Evolutionary conservation across 2,797 vertebrate genomes (phyloP), one percentile per base, ranked within the genome.

Genomic region (Emys orbicularis): DNA sequence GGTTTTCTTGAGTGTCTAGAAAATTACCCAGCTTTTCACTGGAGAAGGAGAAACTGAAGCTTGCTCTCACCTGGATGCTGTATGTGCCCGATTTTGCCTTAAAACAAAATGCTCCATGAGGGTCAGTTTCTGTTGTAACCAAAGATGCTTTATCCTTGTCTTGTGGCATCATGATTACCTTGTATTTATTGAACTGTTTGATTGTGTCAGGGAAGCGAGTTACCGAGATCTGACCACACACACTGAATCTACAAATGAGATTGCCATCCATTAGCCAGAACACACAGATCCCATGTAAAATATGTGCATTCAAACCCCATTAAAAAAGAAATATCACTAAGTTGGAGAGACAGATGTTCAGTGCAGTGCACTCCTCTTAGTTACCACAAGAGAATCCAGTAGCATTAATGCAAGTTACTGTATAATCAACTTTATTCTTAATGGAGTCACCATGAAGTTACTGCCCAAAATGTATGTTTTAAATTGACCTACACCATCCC

Each of bases 31-130:
- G 68, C 31, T 29, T 81, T 34, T 61, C 27, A 53, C 27, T 34
- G 52, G 21, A 76, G 8, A 1, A 4, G 25, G 72, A 88, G 49
- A 81, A 92, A 88, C 1, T 1, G 44, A 83, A 85, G 56, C 1
- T 89, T 37, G 29, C 41, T 81, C 93, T 90, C 98, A 99, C 99
- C 95, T 99, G 99, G 89, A 99, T 90, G 72, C 97, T 98, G 96
- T 99, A 99, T 89, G 98, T 96, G 86, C 99, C 99, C 3, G 99
- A 98, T 97, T 99, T 99, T 93, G 99, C 99, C 97, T 99, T 99
- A 97, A 99, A 99, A 98, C 99, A 99, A 98, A 99, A 99, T 2
- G 97, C 97, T 87, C 99, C 99, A 0, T 99, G 99, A 88, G 97
- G 96, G 94, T 99, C 99, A 0, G 99, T 99, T 95, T 99, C 99